Percentiles rank a stretch among this genome's conserved stretches.
Evolutionary conservation across 1,140 invertebrate genomes (phyloP).

Genomic region (Eufriesea mexicana): DNA sequence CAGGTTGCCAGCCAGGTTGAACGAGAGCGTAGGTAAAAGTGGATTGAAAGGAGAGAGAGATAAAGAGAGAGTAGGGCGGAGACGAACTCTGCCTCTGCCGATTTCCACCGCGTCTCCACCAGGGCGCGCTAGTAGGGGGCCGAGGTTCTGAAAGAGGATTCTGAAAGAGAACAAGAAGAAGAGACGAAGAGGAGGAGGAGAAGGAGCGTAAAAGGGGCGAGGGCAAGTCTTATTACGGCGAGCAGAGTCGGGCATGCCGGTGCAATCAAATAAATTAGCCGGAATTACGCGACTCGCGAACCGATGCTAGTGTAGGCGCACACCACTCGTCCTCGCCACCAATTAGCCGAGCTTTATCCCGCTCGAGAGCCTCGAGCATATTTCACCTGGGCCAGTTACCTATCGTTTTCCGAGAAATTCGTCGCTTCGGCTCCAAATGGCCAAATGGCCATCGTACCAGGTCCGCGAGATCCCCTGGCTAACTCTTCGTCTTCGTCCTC

Average conservation of each 20-base stretch:
- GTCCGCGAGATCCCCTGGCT: background rate
- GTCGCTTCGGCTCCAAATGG: slow-evolving; percentile 2
- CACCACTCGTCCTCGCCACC: slow-evolving; percentile 65
- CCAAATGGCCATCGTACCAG: slow-evolving; percentile 18
- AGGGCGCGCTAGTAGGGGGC: background rate
- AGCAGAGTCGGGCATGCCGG: slow-evolving; percentile 63
- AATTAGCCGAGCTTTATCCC: slow-evolving; percentile 71
- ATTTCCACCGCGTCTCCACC: slow-evolving; percentile 13
- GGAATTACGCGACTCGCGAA: slow-evolving; percentile 69
- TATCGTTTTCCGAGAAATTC: slow-evolving; percentile 60
- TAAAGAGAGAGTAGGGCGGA: slow-evolving; percentile 3
- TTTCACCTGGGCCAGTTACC: slow-evolving; percentile 46
- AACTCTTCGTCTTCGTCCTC: background rate
- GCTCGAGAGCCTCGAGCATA: slow-evolving; percentile 28
- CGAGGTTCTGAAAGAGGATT: background rate
- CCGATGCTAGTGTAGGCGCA: slow-evolving; percentile 52
- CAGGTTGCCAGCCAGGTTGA: too few species aligned
- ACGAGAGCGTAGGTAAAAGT: too few species aligned
- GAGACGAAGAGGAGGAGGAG: background rate
- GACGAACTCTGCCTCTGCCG: background rate
- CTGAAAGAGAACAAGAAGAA: background rate
- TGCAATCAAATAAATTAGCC: slow-evolving; percentile 76
- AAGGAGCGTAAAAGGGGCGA: slow-evolving; percentile 21
- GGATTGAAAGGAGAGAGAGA: background rate
- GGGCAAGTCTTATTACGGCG: slow-evolving; percentile 70